Evolutionary conservation across 1,140 invertebrate genomes (phyloP).

Genomic region (Cydia splendana): DNA sequence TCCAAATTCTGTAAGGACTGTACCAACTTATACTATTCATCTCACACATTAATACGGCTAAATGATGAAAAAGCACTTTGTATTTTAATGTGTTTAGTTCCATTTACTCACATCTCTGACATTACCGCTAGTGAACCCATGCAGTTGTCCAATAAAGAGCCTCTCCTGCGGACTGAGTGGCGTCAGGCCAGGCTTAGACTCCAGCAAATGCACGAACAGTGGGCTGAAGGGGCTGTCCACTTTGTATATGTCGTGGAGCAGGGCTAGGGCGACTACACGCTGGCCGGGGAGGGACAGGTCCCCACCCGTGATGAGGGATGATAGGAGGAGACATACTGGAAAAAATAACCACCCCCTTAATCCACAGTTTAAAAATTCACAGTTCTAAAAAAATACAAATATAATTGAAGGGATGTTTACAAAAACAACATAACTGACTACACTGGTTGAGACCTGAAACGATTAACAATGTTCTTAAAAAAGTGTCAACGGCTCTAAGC

Average conservation of each 20-base stretch:
- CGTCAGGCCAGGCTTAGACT: conserved; percentile 67
- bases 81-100: no score
- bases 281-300: conserved; percentile 80
- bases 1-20: no score
- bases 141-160: conserved; percentile 67
- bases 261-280: conserved; percentile 85
- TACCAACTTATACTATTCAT: no score
- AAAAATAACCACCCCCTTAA: conserved; percentile 37
- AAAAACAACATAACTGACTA: no score
- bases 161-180: conserved; percentile 72
- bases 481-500: no score
- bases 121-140: conserved; percentile 67
- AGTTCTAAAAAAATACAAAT: no score
- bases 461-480: no score
- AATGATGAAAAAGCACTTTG: no score
- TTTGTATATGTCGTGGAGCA: conserved; percentile 89
- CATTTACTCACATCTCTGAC: conserved; percentile 68
- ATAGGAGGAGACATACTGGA: conserved; percentile 73
- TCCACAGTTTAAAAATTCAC: no score
- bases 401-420: no score
- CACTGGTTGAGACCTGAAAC: no score
- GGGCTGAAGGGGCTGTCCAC: conserved; percentile 80
- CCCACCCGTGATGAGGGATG: conserved; percentile 74
- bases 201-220: conserved; percentile 72
- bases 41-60: no score